These are phyloP conservation scores for Lates calcarifer DNA, from an alignment of 2,113 vertebrate species.

Conservation along the genomic window DNA sequence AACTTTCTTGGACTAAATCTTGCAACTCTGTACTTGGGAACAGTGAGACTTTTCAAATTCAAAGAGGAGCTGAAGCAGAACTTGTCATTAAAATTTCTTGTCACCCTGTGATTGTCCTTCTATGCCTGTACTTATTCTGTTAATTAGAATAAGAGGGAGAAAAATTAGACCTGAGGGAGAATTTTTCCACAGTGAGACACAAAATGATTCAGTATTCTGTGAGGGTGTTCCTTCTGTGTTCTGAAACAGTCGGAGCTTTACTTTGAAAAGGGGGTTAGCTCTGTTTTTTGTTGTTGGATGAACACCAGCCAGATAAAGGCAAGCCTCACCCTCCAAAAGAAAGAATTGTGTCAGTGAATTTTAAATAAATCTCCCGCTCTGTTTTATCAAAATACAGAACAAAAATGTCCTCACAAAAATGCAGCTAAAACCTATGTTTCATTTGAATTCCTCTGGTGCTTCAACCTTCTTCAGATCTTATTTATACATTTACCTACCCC, in stretches of 20 bases:
- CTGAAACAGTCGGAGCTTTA: conserved; percentile 11
- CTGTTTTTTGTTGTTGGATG: not conserved
- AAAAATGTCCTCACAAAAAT: conserved; percentile 38
- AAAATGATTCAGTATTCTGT: conserved; percentile 19
- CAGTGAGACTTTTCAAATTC: conserved; percentile 26
- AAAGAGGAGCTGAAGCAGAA: conserved; percentile 42
- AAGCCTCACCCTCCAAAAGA: conserved; percentile 1
- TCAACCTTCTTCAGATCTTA: conserved; percentile 23
- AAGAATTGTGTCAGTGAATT: conserved; percentile 29
- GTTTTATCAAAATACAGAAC: conserved; percentile 30
- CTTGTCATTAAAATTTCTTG: conserved; percentile 25
- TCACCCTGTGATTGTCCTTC: conserved; percentile 40
- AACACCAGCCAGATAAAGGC: conserved; percentile 9
- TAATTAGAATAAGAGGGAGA: conserved; percentile 47
- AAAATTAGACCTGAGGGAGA: conserved; percentile 3
- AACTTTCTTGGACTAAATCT: conserved; percentile 55
- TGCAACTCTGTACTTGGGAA: conserved; percentile 19
- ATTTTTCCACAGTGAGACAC: conserved; percentile 25
- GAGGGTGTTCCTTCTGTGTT: conserved; percentile 33
- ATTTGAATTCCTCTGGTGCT: conserved; percentile 21
- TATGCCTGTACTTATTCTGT: conserved; percentile 60
- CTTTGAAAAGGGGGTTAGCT: conserved; percentile 19
- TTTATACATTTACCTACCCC: conserved; percentile 27
- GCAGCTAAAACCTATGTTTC: conserved; percentile 28
- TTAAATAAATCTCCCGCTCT: conserved; percentile 26